Base-by-base conservation (phyloP, 2,797 vertebrate genomes). In the Vespertilio murinus region DNA sequence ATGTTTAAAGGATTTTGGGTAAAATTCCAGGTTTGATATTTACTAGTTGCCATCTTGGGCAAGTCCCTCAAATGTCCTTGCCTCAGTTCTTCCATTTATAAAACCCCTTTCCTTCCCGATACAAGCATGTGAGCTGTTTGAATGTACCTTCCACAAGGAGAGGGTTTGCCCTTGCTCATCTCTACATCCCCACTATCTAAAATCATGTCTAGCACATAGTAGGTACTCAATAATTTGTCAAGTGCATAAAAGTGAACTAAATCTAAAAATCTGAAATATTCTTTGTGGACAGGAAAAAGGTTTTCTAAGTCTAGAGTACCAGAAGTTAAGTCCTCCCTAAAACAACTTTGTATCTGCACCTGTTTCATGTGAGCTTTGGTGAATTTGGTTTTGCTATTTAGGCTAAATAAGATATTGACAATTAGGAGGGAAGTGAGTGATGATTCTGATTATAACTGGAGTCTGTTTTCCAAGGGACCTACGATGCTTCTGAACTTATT, bases 391-490 rank as follows among this genome's bases (percentile, higher is more conserved):
- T 87, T 94, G 75, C 42, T 86, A 85, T 88, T 94, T 70, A 84
- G 77, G 75, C 81, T 54, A 91, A 94, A 81, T 61, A 75, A 93
- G 87, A 54, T 35, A 67, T 33, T 85, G 87, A 90, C 90, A 96
- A 88, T 74, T 25, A 59, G 2, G 22, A 79, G n/a, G 16, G n/a
- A 96, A 69, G 84, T 77, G 84, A 94, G 95, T 82, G 80, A 93
- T 59, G 69, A 70, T 82, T 87, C 93, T 85, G 94, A 94, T 93
- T 97, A 84, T 91, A 95, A 90, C 61, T 20, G 30, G 25, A 88
- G 75, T 65, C 74, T 94, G 47, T 96, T 96, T 94, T 93, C 78
- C 45, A 59, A 52, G 35, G 49, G 90, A 17, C 23, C 35, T 1
- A 35, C 12, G 73, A 71, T 0, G 4, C 74, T 79, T 74, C 85